Percentiles rank a stretch among this genome's conserved stretches.
phyloP scores from a whole-genome alignment of 2,888 invertebrate species.

The Eucera pruinosa region DNA sequence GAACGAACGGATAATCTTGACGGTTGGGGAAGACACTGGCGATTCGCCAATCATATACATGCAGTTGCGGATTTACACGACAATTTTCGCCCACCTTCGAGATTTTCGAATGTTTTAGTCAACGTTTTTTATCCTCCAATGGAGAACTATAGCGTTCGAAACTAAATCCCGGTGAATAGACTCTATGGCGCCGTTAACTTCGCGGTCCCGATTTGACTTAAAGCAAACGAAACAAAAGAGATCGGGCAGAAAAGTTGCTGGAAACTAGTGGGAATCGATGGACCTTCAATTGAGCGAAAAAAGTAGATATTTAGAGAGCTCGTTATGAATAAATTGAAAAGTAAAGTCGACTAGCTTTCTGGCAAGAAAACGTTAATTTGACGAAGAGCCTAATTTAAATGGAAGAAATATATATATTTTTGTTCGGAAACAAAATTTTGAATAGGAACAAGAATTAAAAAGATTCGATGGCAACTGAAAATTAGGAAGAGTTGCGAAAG shows the following conservation, averaged over 20 bases:
- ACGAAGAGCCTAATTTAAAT: background rate
- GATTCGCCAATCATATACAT: slow-evolving; percentile 29
- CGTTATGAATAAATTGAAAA: background rate
- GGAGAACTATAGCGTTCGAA: background rate
- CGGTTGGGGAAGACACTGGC: slow-evolving; percentile 25
- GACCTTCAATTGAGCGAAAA: slow-evolving; percentile 2
- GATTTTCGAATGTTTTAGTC: background rate
- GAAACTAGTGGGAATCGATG: slow-evolving; percentile 6
- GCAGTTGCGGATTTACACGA: slow-evolving; percentile 16
- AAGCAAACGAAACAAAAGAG: slow-evolving; percentile 29
- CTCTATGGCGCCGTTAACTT: slow-evolving; percentile 8
- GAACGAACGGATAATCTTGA: background rate
- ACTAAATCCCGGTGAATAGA: background rate
- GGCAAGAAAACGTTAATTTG: background rate
- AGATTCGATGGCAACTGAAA: too few relatives aligned
- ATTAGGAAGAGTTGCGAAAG: too few relatives aligned
- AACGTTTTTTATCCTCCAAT: background rate
- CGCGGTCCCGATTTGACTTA: slow-evolving; percentile 8
- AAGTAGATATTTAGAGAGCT: background rate
- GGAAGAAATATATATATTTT: too few relatives aligned
- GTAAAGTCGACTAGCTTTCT: background rate
- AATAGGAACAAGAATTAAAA: background rate
- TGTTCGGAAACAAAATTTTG: too few relatives aligned
- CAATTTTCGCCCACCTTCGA: slow-evolving; percentile 37
- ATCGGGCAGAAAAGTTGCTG: slow-evolving; percentile 6